These are phyloP conservation scores for Dicerorhinus sumatrensis DNA, from an alignment of 2,113 vertebrate genomes.

Conservation along the genomic window DNA sequence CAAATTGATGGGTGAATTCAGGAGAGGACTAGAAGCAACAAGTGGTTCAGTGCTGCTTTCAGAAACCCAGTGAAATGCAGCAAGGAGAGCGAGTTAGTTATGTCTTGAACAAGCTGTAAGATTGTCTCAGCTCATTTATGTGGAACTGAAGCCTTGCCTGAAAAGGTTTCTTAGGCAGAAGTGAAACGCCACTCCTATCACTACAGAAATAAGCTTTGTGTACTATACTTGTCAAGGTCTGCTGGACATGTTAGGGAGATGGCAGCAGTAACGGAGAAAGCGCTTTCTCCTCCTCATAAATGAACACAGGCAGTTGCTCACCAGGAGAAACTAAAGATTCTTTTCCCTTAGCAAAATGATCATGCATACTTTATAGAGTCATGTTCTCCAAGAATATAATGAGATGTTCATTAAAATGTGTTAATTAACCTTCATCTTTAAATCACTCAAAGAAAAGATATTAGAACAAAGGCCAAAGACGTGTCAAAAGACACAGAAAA, in stretches of 20 bases:
- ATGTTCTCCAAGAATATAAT: not conserved
- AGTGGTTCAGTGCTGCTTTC: not conserved
- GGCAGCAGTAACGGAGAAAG: not conserved
- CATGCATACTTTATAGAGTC: not conserved
- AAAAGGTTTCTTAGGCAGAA: constrained; percentile 47
- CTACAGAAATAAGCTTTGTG: constrained; percentile 58
- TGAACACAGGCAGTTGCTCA: not conserved
- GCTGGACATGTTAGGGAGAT: constrained; percentile 50
- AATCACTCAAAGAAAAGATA: constrained; percentile 25
- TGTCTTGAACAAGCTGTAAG: constrained; percentile 56
- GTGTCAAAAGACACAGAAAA: not conserved
- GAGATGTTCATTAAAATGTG: not conserved
- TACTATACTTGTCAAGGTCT: constrained; percentile 58
- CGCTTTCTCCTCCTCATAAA: not conserved
- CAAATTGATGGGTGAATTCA: constrained; percentile 26
- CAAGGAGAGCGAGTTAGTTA: not conserved
- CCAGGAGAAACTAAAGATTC: not conserved
- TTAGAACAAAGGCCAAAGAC: not conserved
- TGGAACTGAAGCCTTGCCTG: constrained; percentile 37
- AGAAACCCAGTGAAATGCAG: constrained; percentile 69
- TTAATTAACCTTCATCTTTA: constrained; percentile 33
- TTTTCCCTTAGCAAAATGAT: constrained; percentile 26
- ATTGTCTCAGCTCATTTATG: constrained; percentile 66
- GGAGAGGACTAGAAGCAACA: constrained; percentile 34
- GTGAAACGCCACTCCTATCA: not conserved